Evolutionary conservation across 2,797 vertebrate species (phyloP).

Genomic region (Melanotaenia parkinsoni): DNA sequence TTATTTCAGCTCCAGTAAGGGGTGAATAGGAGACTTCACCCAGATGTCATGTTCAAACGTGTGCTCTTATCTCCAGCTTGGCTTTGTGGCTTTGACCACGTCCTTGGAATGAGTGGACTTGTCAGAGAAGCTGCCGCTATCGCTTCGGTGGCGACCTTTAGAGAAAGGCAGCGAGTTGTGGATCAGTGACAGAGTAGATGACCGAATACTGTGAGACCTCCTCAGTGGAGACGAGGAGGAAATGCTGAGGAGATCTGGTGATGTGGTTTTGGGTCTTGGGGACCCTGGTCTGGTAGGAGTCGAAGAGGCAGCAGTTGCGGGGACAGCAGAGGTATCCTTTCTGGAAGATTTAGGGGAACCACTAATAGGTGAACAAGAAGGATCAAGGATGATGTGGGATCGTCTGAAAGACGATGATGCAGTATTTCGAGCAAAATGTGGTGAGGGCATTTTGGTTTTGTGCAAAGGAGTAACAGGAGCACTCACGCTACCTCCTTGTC

Average conservation of each 20-base stretch:
- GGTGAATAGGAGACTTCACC: not conserved
- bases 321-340: conserved; percentile 17
- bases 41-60: not conserved
- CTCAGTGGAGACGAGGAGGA: conserved; percentile 51
- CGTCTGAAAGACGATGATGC: conserved; percentile 89
- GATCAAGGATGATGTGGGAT: conserved; percentile 63
- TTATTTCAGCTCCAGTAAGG: too few species aligned
- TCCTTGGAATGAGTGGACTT: conserved; percentile 77
- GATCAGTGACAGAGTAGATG: conserved; percentile 43
- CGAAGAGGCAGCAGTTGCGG: not conserved
- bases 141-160: conserved; percentile 61
- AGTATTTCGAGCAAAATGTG: conserved; percentile 85
- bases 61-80: conserved; percentile 80
- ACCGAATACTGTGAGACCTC: conserved; percentile 78
- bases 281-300: conserved; percentile 69
- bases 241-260: conserved; percentile 21
- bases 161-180: conserved; percentile 52
- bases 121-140: conserved; percentile 75
- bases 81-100: conserved; percentile 76
- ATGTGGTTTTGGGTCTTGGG: conserved; percentile 65
- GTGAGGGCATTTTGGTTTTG: conserved; percentile 47
- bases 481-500: conserved; percentile 47
- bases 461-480: conserved; percentile 66
- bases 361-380: not conserved
- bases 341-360: conserved; percentile 1